Conservation (phyloP, 2,888 invertebrate genomes). For the Drosophila mayaguana region DNA sequence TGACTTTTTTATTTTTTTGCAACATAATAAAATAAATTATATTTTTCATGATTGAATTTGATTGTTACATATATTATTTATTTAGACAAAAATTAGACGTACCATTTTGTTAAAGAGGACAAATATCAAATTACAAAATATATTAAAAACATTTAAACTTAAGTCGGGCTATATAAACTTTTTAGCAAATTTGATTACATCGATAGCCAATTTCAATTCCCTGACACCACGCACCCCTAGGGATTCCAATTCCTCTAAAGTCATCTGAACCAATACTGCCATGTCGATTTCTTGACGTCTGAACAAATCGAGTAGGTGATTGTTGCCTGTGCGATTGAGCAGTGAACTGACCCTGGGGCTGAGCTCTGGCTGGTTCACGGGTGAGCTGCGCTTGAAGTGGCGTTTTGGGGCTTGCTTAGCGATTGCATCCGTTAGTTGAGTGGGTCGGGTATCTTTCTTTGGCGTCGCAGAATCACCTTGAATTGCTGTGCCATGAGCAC, state of each 20-base stretch:
- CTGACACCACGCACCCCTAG: constrained; percentile 69
- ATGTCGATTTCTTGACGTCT: constrained; percentile 78
- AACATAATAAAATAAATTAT: too few relatives aligned
- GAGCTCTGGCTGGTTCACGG: constrained; percentile 57
- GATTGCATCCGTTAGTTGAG: not conserved
- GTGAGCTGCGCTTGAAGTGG: constrained; percentile 54
- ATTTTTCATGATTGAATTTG: not conserved
- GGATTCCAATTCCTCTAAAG: constrained; percentile 64
- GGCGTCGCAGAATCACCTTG: not conserved
- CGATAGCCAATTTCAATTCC: constrained; percentile 61
- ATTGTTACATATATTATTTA: not conserved
- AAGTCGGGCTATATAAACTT: constrained; percentile 42
- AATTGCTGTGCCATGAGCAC: constrained; percentile 29
- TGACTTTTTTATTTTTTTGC: too few relatives aligned
- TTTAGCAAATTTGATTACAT: constrained; percentile 63
- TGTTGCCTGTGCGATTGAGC: constrained; percentile 63
- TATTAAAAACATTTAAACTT: constrained; percentile 7
- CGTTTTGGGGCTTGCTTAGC: not conserved
- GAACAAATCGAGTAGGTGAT: constrained; percentile 68
- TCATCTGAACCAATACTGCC: constrained; percentile 64
- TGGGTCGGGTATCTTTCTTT: not conserved
- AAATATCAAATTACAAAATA: constrained; percentile 6
- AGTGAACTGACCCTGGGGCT: constrained; percentile 66
- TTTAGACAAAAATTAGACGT: not conserved
- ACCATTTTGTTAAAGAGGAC: constrained; percentile 6